Percentiles rank a stretch among this genome's conserved stretches.
These are phyloP conservation scores for Picathartes gymnocephalus DNA, from an alignment of 2,113 vertebrate species.

Conservation along the genomic window DNA sequence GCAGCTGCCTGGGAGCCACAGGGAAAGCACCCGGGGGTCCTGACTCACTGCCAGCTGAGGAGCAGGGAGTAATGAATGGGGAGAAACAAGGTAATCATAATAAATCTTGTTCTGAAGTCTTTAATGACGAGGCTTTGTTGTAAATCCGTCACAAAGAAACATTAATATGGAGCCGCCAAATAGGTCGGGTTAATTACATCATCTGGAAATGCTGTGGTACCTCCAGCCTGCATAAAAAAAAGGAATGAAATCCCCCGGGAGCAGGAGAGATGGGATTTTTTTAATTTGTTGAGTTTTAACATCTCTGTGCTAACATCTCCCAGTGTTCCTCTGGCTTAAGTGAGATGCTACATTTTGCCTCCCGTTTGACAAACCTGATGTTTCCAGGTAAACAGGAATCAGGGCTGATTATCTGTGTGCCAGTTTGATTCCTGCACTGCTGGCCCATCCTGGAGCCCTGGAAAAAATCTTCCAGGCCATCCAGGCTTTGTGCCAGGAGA, in stretches of 20 bases:
- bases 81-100: background rate
- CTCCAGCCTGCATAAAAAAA: constrained; percentile 12
- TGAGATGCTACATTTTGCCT: background rate
- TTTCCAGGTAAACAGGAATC: background rate
- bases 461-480: background rate
- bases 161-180: constrained; percentile 20
- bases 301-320: background rate
- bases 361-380: background rate
- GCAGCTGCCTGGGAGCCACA: background rate
- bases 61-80: background rate
- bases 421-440: background rate
- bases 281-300: background rate
- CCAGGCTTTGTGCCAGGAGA: background rate
- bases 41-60: background rate
- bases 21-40: background rate
- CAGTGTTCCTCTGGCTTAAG: background rate
- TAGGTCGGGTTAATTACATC: constrained; percentile 54
- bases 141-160: constrained; percentile 24
- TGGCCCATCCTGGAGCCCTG: background rate
- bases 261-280: background rate
- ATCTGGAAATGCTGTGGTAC: constrained; percentile 22
- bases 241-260: background rate
- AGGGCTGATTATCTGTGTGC: background rate
- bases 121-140: constrained; percentile 22
- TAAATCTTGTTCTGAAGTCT: constrained; percentile 29